Conservation (phyloP, 1,140 invertebrate genomes). For the Ylistrum balloti region DNA sequence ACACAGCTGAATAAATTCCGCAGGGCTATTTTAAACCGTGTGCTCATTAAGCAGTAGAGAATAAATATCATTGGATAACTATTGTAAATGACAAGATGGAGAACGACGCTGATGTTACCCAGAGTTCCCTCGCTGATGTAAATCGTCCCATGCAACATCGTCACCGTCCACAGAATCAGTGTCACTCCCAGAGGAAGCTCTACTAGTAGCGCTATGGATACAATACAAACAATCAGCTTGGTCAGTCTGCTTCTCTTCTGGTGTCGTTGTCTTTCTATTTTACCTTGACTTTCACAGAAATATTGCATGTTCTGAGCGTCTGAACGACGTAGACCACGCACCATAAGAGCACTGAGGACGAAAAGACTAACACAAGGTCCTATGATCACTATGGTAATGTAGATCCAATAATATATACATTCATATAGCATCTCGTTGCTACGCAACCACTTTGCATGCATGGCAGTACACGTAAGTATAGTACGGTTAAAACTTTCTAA, state of each 20-base stretch:
- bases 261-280: background rate
- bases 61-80: constrained; percentile 59
- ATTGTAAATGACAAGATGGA: constrained; percentile 55
- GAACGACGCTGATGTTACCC: constrained; percentile 44
- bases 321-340: constrained; percentile 43
- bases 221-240: constrained; percentile 49
- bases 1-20: background rate
- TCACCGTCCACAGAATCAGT: constrained; percentile 57
- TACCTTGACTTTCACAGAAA: background rate
- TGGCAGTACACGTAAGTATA: constrained; percentile 51
- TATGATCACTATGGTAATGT: constrained; percentile 50
- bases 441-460: constrained; percentile 51
- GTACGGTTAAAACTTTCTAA: background rate
- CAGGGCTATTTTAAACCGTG: constrained; percentile 47
- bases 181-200: constrained; percentile 51
- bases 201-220: constrained; percentile 46
- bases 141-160: constrained; percentile 51
- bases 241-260: constrained; percentile 55
- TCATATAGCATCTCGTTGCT: constrained; percentile 49
- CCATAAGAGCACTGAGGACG: constrained; percentile 54
- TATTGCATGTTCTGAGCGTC: constrained; percentile 48
- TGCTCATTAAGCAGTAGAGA: constrained; percentile 56
- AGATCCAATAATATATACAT: constrained; percentile 57
- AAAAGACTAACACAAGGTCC: constrained; percentile 44
- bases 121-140: constrained; percentile 49